Percentiles rank a stretch among this genome's conserved stretches.
Evolutionary conservation across 1,140 invertebrate genomes (phyloP).

Genomic region (Brachionus rubens): DNA sequence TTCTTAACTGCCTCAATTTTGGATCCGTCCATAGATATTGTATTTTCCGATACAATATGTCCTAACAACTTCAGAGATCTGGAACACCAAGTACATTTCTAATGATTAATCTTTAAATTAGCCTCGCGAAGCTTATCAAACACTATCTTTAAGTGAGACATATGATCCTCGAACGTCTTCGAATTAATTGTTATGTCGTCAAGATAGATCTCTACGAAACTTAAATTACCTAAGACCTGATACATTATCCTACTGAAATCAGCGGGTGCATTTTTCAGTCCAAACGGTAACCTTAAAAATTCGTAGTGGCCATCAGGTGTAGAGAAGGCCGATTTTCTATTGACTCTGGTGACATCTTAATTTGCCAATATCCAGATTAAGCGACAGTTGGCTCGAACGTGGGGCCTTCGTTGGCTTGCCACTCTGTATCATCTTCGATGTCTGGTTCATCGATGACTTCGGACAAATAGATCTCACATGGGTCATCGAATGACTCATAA

Average conservation of each 20-base stretch:
- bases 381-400: no score
- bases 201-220: conserved; percentile 57
- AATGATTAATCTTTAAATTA: conserved; percentile 57
- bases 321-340: no score
- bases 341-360: no score
- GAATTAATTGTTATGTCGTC: conserved; percentile 62
- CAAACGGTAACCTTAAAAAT: no score
- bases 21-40: conserved; percentile 11
- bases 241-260: no score
- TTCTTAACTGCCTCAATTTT: not conserved
- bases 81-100: conserved; percentile 58
- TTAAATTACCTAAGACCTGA: conserved; percentile 52
- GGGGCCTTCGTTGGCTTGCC: no score
- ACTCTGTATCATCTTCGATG: no score
- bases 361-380: no score
- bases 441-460: no score
- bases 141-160: conserved; percentile 54
- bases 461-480: no score
- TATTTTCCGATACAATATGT: conserved; percentile 48
- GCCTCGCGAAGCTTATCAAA: conserved; percentile 54
- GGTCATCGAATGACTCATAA: no score
- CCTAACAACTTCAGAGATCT: conserved; percentile 57
- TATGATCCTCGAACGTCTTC: conserved; percentile 56
- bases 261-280: no score
- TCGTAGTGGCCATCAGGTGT: conserved; percentile 14